Conservation (phyloP, 2,888 invertebrate species). For the Atrina japonica region DNA sequence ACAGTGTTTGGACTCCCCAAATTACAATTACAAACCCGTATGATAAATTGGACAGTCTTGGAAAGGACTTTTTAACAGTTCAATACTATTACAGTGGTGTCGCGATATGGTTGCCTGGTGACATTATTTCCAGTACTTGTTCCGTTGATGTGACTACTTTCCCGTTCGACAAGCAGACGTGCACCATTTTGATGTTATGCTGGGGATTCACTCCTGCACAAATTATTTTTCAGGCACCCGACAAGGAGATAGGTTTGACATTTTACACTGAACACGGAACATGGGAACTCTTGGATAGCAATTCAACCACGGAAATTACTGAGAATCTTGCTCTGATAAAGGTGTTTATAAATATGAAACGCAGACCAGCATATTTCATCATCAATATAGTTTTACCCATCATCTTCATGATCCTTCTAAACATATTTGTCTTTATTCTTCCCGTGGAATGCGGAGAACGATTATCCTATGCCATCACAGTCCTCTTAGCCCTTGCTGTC, state of each 20-base stretch:
- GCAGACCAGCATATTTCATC: constrained; percentile 40
- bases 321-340: constrained; percentile 9
- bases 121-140: constrained; percentile 35
- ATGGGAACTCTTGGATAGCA: constrained; percentile 34
- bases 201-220: constrained; percentile 36
- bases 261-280: constrained; percentile 41
- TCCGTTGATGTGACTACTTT: constrained; percentile 42
- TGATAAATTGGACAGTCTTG: constrained; percentile 35
- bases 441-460: constrained; percentile 47
- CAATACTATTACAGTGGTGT: constrained; percentile 31
- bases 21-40: constrained; percentile 38
- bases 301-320: neutral
- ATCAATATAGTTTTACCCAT: constrained; percentile 47
- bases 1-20: constrained; percentile 43
- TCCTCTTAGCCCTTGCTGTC: constrained; percentile 47
- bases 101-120: constrained; percentile 35
- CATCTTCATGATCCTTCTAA: constrained; percentile 42
- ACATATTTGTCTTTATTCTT: constrained; percentile 43
- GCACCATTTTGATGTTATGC: constrained; percentile 31
- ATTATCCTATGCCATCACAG: constrained; percentile 45
- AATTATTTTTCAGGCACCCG: constrained; percentile 11
- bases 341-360: constrained; percentile 35
- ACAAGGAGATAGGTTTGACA: neutral
- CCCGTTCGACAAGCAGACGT: constrained; percentile 45
- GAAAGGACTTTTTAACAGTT: constrained; percentile 34